Evolutionary conservation across 2,797 vertebrate genomes (phyloP), one percentile per base, ranked within the genome.

Genomic region (Ceyx erithaca): DNA sequence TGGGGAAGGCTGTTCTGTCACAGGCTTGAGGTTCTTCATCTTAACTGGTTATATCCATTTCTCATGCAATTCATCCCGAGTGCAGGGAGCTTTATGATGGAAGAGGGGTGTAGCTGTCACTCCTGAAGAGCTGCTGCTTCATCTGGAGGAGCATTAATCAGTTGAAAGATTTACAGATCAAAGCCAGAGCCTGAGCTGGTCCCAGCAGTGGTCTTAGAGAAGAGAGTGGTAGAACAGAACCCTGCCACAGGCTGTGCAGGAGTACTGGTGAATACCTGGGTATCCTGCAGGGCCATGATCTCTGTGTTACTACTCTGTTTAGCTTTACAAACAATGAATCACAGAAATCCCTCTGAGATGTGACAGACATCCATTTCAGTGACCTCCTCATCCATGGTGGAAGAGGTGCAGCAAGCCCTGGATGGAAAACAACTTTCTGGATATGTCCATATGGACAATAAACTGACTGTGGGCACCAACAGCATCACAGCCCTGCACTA

Each of bases 121-220:
- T 67, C 49, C 48, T 52, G n/a, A 84, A 52, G 75, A 59, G 8
- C 21, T 30, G 30, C 10, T 82, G 30, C 26, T 85, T 76, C 67
- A 52, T 22, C 12, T 3, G 54, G 22, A 79, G 43, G 13, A 48
- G 7, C 33, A 30, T 69, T 49, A 43, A 26, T 37, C 41, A 49
- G 12, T 4, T 69, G 55, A 79, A n/a, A 43, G 13, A 55, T 69
- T 94, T 89, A 72, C 55, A 86, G 55, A 55, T 72, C 35, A 92
- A 89, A 76, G 21, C 6, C 51, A 82, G 40, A 37, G 35, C n/a
- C 71, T 78, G n/a, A 82, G 30, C 33, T 69, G 18, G 40, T 75
- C 31, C 54, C 2, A 3, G 3, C 37, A 30, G 23, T 40, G 51
- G 30, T 66, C 30, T 40, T 31, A 41, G 31, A 51, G 73, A 31